Conservation (phyloP, 2,888 invertebrate genomes). For the Drosophila phalerata region DNA sequence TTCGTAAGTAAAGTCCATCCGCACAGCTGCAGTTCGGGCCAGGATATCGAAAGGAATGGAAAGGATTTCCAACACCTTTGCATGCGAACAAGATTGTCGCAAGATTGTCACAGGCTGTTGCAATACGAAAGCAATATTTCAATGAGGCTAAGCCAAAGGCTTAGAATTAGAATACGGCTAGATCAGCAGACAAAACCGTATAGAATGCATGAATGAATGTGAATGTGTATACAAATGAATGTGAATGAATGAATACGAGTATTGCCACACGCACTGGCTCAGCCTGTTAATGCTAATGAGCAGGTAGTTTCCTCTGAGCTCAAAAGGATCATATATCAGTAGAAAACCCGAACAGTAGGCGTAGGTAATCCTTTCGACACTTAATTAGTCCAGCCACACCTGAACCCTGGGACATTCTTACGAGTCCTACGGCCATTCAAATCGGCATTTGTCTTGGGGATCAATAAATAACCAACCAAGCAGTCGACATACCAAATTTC, state of each 20-base stretch:
- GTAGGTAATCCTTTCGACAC: slow-evolving; percentile 72
- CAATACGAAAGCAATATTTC: slow-evolving; percentile 61
- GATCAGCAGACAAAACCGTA: slow-evolving; percentile 37
- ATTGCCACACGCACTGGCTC: slow-evolving; percentile 57
- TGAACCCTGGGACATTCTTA: neutral
- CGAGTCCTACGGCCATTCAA: slow-evolving; percentile 2
- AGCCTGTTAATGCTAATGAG: slow-evolving; percentile 52
- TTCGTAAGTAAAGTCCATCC: slow-evolving; percentile 10
- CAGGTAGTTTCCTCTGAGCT: slow-evolving; percentile 51
- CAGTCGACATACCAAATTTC: neutral
- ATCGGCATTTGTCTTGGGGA: slow-evolving; percentile 11
- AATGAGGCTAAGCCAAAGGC: slow-evolving; percentile 54
- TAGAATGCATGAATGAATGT: slow-evolving; percentile 24
- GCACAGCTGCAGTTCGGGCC: slow-evolving; percentile 46
- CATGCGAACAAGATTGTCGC: slow-evolving; percentile 42
- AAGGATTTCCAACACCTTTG: slow-evolving; percentile 61
- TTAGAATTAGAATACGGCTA: slow-evolving; percentile 51
- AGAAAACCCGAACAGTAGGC: slow-evolving; percentile 34
- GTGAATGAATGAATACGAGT: slow-evolving; percentile 32
- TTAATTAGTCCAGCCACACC: slow-evolving; percentile 63
- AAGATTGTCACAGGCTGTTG: slow-evolving; percentile 56
- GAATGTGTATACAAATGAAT: too few relatives aligned
- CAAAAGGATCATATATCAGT: slow-evolving; percentile 53
- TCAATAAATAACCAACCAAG: neutral
- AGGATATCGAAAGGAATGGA: slow-evolving; percentile 4